Percentiles rank a stretch among this genome's conserved stretches.
These are phyloP conservation scores for Lottia scabra DNA, from an alignment of 2,888 invertebrate species.

Conservation along the genomic window DNA sequence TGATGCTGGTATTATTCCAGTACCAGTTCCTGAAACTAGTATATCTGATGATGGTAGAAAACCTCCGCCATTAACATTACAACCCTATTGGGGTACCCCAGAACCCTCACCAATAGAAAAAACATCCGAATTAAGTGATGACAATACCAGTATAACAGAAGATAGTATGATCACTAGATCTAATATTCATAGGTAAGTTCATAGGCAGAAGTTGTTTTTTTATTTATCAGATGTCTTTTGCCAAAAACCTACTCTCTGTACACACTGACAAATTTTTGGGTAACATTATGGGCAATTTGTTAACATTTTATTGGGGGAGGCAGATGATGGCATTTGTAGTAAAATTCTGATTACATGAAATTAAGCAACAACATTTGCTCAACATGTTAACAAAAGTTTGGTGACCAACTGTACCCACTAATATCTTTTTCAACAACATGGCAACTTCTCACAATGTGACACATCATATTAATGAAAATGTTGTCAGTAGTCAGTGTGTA, in stretches of 20 bases:
- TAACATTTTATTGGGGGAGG: too few species aligned
- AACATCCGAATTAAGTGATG: slow-evolving; percentile 52
- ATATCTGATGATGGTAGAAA: slow-evolving; percentile 31
- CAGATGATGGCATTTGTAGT: too few species aligned
- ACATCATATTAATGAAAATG: too few species aligned
- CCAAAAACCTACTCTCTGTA: not conserved
- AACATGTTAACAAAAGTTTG: too few species aligned
- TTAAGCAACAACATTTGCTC: too few species aligned
- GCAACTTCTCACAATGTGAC: too few species aligned
- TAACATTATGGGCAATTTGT: too few species aligned
- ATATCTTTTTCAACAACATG: too few species aligned
- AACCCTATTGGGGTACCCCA: slow-evolving; percentile 55
- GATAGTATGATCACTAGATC: slow-evolving; percentile 44
- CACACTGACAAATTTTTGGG: too few species aligned
- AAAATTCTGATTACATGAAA: too few species aligned
- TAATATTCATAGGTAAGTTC: slow-evolving; percentile 52
- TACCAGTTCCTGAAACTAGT: not conserved
- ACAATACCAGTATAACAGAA: slow-evolving; percentile 27
- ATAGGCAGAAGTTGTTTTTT: not conserved
- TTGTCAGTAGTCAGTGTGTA: too few species aligned
- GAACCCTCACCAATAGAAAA: slow-evolving; percentile 50
- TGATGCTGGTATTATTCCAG: not conserved
- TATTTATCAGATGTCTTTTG: not conserved
- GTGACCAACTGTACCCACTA: too few species aligned
- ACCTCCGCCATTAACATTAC: slow-evolving; percentile 50